Conservation (phyloP, 2,888 invertebrate species). For the Nebria brevicollis region DNA sequence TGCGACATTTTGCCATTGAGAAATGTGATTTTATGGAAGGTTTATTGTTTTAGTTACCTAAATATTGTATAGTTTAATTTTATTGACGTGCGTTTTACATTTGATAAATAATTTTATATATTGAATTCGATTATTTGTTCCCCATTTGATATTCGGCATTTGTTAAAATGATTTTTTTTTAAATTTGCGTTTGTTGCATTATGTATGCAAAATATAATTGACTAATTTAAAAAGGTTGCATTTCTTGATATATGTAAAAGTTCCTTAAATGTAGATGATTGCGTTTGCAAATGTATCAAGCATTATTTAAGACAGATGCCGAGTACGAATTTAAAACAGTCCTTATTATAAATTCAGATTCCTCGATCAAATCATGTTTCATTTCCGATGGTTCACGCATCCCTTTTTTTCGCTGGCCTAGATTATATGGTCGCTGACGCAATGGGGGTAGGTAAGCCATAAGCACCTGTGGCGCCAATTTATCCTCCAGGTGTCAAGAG, state of each 20-base stretch:
- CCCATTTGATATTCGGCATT: neutral
- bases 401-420: neutral
- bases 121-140: neutral
- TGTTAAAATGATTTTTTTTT: too few species aligned
- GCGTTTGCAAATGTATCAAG: too few species aligned
- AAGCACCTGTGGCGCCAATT: constrained; percentile 17
- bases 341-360: neutral
- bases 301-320: neutral
- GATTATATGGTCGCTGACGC: neutral
- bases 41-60: constrained; percentile 24
- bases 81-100: constrained; percentile 15
- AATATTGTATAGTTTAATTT: constrained; percentile 15
- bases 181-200: too few species aligned
- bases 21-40: constrained; percentile 15
- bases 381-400: neutral
- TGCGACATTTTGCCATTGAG: constrained; percentile 7
- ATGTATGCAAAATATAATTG: too few species aligned
- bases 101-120: constrained; percentile 25
- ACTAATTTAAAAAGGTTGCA: too few species aligned
- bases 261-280: too few species aligned
- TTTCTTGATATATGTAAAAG: too few species aligned
- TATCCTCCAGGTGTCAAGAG: constrained; percentile 38
- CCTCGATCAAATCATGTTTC: neutral
- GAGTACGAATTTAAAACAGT: neutral
- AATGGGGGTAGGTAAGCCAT: neutral